phyloP scores from a whole-genome alignment of 2,113 vertebrate genomes.

The Sterrhoptilus dennistouni region DNA sequence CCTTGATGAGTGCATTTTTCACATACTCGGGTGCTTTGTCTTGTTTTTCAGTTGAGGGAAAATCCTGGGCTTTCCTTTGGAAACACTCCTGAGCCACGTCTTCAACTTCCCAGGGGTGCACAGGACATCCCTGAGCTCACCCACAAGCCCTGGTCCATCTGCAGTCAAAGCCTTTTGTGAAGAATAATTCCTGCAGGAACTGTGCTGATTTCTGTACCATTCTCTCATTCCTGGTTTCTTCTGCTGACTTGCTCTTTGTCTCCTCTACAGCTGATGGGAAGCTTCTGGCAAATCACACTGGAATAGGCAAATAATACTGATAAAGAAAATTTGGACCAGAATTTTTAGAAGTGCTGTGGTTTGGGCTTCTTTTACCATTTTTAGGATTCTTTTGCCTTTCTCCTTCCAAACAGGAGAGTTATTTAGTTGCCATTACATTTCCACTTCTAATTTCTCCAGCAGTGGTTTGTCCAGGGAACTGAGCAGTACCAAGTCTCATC shows the following conservation, averaged over 20 bases:
- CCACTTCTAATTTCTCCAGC: not conserved
- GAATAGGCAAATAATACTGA: not conserved
- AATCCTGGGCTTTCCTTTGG: not conserved
- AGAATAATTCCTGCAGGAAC: not conserved
- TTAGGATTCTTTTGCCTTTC: not conserved
- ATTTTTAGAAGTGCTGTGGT: not conserved
- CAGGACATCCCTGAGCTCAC: not conserved
- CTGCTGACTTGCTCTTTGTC: not conserved
- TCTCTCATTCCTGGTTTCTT: not conserved
- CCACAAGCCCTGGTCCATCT: not conserved
- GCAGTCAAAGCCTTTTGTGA: not conserved
- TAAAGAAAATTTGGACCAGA: not conserved
- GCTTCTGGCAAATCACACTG: not conserved
- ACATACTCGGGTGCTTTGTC: not conserved
- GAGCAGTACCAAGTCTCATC: not conserved
- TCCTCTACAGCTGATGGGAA: not conserved
- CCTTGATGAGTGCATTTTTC: constrained; percentile 31
- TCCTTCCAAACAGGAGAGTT: not conserved
- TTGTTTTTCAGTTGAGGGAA: not conserved
- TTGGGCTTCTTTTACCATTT: not conserved
- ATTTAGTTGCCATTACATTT: not conserved
- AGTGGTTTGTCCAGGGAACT: not conserved
- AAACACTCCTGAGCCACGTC: not conserved
- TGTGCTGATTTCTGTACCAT: not conserved
- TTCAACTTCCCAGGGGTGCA: not conserved